phyloP scores from a whole-genome alignment of 2,113 vertebrate genomes.

The Eleginops maclovinus region DNA sequence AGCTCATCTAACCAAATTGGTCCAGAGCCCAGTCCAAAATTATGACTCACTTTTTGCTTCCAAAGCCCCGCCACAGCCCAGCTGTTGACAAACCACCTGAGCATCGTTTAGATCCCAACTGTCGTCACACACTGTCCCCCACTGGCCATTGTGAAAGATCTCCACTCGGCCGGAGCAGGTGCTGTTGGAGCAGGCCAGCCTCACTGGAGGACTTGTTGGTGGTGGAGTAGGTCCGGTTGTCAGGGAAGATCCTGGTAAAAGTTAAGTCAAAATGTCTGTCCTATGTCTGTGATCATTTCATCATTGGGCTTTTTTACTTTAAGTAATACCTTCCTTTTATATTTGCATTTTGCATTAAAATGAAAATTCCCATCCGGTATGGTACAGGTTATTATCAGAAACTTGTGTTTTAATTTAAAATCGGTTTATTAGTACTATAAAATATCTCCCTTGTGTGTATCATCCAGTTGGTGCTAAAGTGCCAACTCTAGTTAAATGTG shows the following conservation, averaged over 20 bases:
- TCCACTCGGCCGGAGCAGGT: slow-evolving; percentile 17
- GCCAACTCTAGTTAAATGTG: not conserved
- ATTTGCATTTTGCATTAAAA: too few relatives aligned
- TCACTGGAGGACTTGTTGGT: not conserved
- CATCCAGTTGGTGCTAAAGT: too few relatives aligned
- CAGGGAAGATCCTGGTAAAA: too few relatives aligned
- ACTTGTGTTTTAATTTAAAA: too few relatives aligned
- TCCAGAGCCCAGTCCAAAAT: slow-evolving; percentile 17
- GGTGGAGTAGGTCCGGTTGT: not conserved
- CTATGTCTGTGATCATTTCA: too few relatives aligned
- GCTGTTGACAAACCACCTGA: slow-evolving; percentile 8
- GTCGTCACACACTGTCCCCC: slow-evolving; percentile 6
- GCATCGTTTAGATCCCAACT: not conserved
- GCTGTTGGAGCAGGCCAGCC: not conserved
- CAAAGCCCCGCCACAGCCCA: slow-evolving; percentile 12
- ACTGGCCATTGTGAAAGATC: not conserved
- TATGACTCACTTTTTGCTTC: not conserved
- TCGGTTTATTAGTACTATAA: too few relatives aligned
- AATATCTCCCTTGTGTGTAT: too few relatives aligned
- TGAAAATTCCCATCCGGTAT: too few relatives aligned
- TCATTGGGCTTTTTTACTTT: too few relatives aligned
- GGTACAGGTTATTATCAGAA: too few relatives aligned
- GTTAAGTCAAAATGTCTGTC: too few relatives aligned
- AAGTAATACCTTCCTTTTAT: too few relatives aligned
- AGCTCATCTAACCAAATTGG: not conserved